Evolutionary conservation across 2,113 vertebrate genomes (phyloP), one percentile per base, ranked within the genome.

Genomic region (Alligator mississippiensis): DNA sequence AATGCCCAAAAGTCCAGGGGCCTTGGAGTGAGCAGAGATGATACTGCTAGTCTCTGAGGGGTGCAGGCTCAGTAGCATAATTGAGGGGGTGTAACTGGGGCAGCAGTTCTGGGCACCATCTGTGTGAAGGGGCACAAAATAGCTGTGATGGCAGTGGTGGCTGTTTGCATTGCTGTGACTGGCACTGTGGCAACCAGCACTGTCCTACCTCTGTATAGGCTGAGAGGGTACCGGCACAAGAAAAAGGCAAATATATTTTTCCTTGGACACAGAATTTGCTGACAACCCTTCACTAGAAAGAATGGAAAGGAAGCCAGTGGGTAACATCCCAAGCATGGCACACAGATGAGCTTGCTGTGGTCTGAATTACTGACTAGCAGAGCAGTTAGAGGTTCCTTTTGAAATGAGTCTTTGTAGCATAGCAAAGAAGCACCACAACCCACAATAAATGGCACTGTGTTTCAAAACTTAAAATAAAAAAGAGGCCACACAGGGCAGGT

Each of bases 21-120:
- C 87, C 88, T 89, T 55, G 18, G 30, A 62, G 64, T 47, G 17
- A 61, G 85, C 47, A 78, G 82, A n/a, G 76, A 57, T 0, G 1
- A 88, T 38, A 81, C 0, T 1, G 63, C 6, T 0, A 0, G 72
- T 63, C 77, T 93, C 82, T 74, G 82, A 2, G 1, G 61, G 38
- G 55, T 66, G 34, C 61, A 90, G 61, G 47, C 47, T 47, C 47
- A 47, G 47, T 47, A 47, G 47, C 47, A 47, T 47, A 47, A 47
- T 47, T 47, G 47, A 47, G 47, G 9, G 47, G 47, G 47, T 9
- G 47, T 47, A 47, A 47, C 47, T 47, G 47, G 47, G 47, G 47
- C 47, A 47, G 7, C 47, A 47, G 7, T 47, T 47, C 47, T 47
- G 47, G 47, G 47, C 47, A 47, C 47, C 47, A 47, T 47, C 47